phyloP scores from a whole-genome alignment of 2,797 vertebrate genomes.

The Aselliscus stoliczkanus region DNA sequence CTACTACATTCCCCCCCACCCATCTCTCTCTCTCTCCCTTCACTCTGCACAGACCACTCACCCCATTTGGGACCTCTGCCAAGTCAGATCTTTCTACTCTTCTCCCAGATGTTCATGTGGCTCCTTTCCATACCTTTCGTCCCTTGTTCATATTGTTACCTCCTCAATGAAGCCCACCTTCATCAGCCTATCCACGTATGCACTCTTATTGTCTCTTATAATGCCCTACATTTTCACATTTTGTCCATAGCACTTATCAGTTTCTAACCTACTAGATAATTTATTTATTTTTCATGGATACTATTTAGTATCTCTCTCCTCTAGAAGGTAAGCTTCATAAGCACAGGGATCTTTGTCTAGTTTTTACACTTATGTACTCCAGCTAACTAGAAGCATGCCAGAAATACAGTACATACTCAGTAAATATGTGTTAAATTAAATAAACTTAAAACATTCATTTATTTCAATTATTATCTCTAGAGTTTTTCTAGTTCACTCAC shows the following conservation, averaged over 20 bases:
- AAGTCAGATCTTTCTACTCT: not conserved
- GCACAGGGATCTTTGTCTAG: not conserved
- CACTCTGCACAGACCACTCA: not conserved
- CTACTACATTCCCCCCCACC: not conserved
- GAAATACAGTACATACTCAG: not conserved
- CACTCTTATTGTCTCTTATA: not conserved
- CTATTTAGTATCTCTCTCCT: not conserved
- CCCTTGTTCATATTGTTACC: not conserved
- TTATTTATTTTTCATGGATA: not conserved
- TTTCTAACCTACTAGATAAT: not conserved
- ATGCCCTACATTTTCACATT: not conserved
- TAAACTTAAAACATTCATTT: not conserved
- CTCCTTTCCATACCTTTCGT: not conserved
- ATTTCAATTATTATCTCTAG: not conserved
- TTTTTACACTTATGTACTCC: not conserved
- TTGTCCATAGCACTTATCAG: not conserved
- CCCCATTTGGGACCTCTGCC: not conserved
- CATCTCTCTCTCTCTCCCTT: not conserved
- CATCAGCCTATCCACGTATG: not conserved
- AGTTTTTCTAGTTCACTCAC: not conserved
- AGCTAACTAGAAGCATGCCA: not conserved
- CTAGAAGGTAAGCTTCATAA: not conserved
- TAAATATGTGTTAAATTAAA: not conserved
- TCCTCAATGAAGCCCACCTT: not conserved
- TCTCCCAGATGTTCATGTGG: not conserved